Base-by-base conservation (phyloP, 2,797 vertebrate species). In the Epinephelus malabaricus region DNA sequence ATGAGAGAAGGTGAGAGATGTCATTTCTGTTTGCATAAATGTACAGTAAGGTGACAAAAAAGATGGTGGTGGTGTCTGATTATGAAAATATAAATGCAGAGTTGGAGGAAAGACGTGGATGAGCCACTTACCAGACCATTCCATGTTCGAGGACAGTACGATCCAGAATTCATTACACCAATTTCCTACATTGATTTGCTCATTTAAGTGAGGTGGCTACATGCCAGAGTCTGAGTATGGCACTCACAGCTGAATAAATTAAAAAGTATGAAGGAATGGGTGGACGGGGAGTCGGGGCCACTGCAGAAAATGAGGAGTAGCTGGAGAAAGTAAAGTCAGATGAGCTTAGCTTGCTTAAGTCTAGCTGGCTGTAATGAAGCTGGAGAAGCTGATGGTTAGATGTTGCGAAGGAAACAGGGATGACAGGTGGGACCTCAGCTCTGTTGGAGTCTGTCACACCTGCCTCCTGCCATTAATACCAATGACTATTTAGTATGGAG, bases 121-220 rank as follows among this genome's bases (percentile, higher is more conserved):
- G 53, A 78, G 67, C 69, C 69, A 47, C 62, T 82, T 66, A 66
- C 46, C 18, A 47, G 46, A 73, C 17, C 5, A 43, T 68, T 70
- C 38, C 53, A 38, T 25, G 5, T 49, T 85, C 47, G 25, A 78
- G 79, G 55, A 53, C 43, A 38, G 72, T 59, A 40, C 11, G 14
- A 38, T 45, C 49, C 25, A 73, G 79, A 81, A 84, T 83, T 69
- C 47, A 87, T 84, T 82, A 67, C 47, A 45, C 58, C 21, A 78
- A 68, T 88, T 88, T 84, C 40, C 66, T 30, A 6, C 14, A 55
- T 58, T 59, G 76, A 87, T 86, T 84, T 72, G 27, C 25, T 81
- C 40, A 34, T 76, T 69, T 55, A n/a, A 45, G 8, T 25, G 68
- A 64, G 46, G 51, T 67, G 73, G 73, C 59, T n/a, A 13, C 7